Conservation (phyloP, 2,113 vertebrate genomes). For the Thomomys bottae region DNA sequence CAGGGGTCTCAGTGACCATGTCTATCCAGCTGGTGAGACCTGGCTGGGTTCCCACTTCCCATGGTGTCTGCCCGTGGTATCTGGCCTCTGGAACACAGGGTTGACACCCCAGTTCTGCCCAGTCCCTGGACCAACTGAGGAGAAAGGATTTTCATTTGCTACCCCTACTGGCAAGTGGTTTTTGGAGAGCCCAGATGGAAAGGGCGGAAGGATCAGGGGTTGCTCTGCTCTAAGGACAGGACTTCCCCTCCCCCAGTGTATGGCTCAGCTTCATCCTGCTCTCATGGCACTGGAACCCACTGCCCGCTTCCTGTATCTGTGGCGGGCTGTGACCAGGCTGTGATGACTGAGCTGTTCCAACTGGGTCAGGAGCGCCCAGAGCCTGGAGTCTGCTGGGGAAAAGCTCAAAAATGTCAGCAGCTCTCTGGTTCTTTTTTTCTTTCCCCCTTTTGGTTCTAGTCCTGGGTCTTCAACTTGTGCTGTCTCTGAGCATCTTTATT, state of each 20-base stretch:
- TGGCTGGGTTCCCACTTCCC: neutral
- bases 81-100: neutral
- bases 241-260: accelerated
- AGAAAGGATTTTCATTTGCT: neutral
- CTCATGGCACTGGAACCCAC: neutral
- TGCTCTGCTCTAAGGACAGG: accelerated
- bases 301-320: neutral
- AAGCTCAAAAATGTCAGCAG: neutral
- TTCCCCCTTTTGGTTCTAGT: too few species aligned
- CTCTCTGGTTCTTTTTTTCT: neutral
- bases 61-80: accelerated
- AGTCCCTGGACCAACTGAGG: neutral
- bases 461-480: too few species aligned
- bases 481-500: too few species aligned
- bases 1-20: neutral
- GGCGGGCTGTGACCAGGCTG: neutral
- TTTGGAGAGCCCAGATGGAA: neutral
- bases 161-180: neutral
- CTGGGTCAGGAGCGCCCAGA: neutral
- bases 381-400: neutral
- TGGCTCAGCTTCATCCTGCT: accelerated
- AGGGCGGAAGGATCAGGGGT: neutral
- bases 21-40: accelerated
- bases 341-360: neutral
- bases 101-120: neutral